Percentiles rank a stretch among this genome's conserved stretches.
These are phyloP conservation scores for Neuroterus valhalla DNA, from an alignment of 1,140 invertebrate genomes.

Conservation along the genomic window DNA sequence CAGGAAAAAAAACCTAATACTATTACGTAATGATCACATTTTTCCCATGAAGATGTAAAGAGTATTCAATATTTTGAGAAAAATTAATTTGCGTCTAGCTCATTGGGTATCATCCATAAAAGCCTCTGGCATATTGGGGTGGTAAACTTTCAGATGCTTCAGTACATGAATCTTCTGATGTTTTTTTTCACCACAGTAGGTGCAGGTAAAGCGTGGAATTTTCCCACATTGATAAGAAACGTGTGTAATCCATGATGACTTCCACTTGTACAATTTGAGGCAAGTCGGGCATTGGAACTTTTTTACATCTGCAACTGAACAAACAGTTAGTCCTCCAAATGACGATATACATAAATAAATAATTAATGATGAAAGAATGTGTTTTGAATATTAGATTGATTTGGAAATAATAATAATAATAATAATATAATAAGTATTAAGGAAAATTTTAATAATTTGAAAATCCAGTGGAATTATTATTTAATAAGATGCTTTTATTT, in stretches of 20 bases:
- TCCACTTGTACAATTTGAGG: conserved; percentile 41
- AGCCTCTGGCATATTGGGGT: neutral
- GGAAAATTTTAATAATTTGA: no score
- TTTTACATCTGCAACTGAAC: conserved; percentile 19
- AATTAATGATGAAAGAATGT: no score
- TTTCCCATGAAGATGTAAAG: neutral
- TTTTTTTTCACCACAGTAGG: conserved; percentile 40
- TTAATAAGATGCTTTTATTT: no score
- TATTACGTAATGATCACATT: neutral
- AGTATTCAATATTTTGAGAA: neutral
- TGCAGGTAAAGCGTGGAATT: conserved; percentile 42
- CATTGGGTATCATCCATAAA: neutral
- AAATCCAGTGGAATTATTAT: no score
- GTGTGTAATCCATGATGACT: conserved; percentile 40
- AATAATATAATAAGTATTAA: no score
- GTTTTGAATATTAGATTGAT: no score
- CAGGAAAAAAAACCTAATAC: no score
- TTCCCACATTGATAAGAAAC: conserved; percentile 50
- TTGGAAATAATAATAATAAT: no score
- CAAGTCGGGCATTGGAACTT: conserved; percentile 43
- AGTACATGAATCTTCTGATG: conserved; percentile 44
- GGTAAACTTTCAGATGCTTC: neutral
- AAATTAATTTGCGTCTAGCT: neutral
- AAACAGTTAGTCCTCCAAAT: neutral
- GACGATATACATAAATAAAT: no score